Conservation (phyloP, 2,797 vertebrate species). For the Helostoma temminkii region DNA sequence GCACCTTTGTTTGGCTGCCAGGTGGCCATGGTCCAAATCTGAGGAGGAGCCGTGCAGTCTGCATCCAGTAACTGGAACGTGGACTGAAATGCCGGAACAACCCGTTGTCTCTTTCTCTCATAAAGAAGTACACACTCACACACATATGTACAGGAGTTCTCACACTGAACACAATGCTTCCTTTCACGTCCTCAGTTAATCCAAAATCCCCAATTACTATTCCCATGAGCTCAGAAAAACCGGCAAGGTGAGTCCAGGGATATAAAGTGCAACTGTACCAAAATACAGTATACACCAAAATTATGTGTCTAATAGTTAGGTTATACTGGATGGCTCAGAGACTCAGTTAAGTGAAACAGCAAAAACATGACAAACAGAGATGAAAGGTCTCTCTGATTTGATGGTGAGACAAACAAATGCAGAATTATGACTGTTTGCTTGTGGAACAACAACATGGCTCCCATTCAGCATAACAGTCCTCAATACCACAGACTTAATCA, state of each 20-base stretch:
- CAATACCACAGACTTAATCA: slow-evolving; percentile 24
- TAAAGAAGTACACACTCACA: slow-evolving; percentile 41
- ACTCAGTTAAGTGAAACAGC: slow-evolving; percentile 34
- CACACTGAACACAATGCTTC: slow-evolving; percentile 28
- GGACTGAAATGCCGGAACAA: slow-evolving; percentile 74
- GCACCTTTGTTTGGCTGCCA: slow-evolving; percentile 90
- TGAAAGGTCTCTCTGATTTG: slow-evolving; percentile 47
- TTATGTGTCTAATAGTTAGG: slow-evolving; percentile 1
- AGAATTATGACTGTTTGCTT: background rate
- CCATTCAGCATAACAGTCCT: background rate
- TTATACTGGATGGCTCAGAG: slow-evolving; percentile 21
- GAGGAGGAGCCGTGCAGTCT: slow-evolving; percentile 87
- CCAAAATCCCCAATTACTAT: slow-evolving; percentile 46
- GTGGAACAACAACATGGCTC: too few relatives aligned
- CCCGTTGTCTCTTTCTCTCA: slow-evolving; percentile 68
- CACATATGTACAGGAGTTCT: slow-evolving; percentile 28
- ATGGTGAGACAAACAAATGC: too few relatives aligned
- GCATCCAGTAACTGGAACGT: slow-evolving; percentile 85
- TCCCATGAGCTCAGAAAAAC: slow-evolving; percentile 7
- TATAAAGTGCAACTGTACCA: slow-evolving; percentile 20
- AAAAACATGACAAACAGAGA: slow-evolving; percentile 22
- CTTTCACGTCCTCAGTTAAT: slow-evolving; percentile 45
- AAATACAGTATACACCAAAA: too few relatives aligned
- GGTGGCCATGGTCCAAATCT: slow-evolving; percentile 84
- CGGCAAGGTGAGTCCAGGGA: slow-evolving; percentile 20